Conservation (phyloP, 1,140 invertebrate species). For the Vanessa atalanta region DNA sequence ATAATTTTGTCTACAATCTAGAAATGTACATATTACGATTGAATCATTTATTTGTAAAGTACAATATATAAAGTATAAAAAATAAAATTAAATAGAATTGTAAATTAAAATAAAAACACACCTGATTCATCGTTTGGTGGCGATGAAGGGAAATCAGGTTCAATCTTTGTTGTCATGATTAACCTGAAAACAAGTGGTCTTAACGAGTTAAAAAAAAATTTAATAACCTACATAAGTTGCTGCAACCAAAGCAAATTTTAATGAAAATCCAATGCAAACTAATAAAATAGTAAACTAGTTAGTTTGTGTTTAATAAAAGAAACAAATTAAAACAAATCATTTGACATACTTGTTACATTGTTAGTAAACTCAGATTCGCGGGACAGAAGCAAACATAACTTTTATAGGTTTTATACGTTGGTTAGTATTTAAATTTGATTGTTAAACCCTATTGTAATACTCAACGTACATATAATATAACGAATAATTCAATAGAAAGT, state of each 20-base stretch:
- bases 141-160: constrained; percentile 63
- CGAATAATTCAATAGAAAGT: not conserved
- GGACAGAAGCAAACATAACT: not conserved
- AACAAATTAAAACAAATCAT: not conserved
- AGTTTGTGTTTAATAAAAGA: not conserved
- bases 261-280: not conserved
- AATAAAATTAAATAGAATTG: not conserved
- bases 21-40: not conserved
- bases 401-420: not conserved
- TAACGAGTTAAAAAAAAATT: constrained; percentile 12
- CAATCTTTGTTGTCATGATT: constrained; percentile 70
- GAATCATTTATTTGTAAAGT: not conserved
- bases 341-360: not conserved
- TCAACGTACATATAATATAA: not conserved
- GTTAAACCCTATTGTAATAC: no score
- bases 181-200: constrained; percentile 68
- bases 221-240: not conserved
- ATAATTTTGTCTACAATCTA: not conserved
- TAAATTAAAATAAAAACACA: constrained; percentile 58
- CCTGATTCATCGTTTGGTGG: constrained; percentile 70
- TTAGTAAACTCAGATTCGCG: not conserved
- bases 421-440: not conserved
- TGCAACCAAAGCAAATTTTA: not conserved
- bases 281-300: not conserved
- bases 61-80: constrained; percentile 22